phyloP scores from a whole-genome alignment of 2,113 vertebrate genomes.

The Stegostoma tigrinum region DNA sequence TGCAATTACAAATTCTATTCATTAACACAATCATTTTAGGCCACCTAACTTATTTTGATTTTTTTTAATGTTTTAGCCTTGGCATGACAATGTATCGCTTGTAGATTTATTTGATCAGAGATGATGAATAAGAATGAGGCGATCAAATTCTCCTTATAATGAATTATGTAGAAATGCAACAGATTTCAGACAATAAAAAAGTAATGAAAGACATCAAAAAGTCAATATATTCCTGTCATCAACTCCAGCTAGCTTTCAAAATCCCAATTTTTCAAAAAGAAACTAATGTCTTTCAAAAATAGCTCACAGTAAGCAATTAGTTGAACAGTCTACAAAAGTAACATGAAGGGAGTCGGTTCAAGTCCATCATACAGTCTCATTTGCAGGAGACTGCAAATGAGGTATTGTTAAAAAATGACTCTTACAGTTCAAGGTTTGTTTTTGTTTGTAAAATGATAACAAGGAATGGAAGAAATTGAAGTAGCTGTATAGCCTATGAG shows the following conservation, averaged over 20 bases:
- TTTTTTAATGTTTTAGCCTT: conserved; percentile 18
- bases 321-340: neutral
- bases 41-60: neutral
- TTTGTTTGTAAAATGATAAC: neutral
- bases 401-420: neutral
- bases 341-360: neutral
- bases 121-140: conserved; percentile 10
- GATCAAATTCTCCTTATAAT: neutral
- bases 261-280: neutral
- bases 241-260: neutral
- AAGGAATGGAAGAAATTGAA: neutral
- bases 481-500: neutral
- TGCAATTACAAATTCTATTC: neutral
- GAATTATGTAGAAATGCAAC: conserved; percentile 16
- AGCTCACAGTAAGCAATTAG: neutral
- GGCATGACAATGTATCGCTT: neutral
- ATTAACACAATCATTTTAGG: neutral
- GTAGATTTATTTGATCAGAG: neutral
- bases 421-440: neutral
- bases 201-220: conserved; percentile 24
- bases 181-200: conserved; percentile 4
- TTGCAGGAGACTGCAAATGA: too few species aligned
- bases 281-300: neutral
- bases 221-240: neutral
- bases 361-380: neutral